A percentile compares a stretch with the other conserved stretches of the same genome.
Conservation (phyloP, 2,888 invertebrate species). For the Rhorus exstirpatorius region DNA sequence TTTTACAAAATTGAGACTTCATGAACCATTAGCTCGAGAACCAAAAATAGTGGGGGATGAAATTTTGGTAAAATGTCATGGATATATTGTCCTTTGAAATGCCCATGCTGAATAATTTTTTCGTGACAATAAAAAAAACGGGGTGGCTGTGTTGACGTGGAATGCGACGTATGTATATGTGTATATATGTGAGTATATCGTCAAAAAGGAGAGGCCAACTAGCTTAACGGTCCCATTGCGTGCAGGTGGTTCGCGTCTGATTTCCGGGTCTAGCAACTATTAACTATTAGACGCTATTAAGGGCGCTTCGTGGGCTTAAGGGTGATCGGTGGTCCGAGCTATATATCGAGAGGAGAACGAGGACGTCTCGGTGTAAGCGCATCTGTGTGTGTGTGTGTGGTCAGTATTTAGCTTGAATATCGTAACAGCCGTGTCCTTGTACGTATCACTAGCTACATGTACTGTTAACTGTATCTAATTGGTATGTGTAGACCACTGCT, state of each 20-base stretch:
- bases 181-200: constrained; percentile 5
- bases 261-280: constrained; percentile 76
- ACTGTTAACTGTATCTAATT: neutral
- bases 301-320: constrained; percentile 74
- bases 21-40: too few relatives aligned
- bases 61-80: too few relatives aligned
- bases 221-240: constrained; percentile 78
- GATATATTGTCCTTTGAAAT: too few relatives aligned
- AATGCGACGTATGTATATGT: constrained; percentile 7
- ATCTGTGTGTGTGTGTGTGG: neutral
- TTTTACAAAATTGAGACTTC: too few relatives aligned
- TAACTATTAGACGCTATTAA: constrained; percentile 75
- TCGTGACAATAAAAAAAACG: too few relatives aligned
- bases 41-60: too few relatives aligned
- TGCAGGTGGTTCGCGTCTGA: constrained; percentile 78
- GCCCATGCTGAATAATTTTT: too few relatives aligned
- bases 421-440: constrained; percentile 1
- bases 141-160: too few relatives aligned
- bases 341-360: constrained; percentile 30
- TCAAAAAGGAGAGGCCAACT: constrained; percentile 66
- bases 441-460: neutral
- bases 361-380: neutral
- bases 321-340: constrained; percentile 71
- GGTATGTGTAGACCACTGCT: neutral
- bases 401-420: constrained; percentile 12